Percentiles rank a stretch among this genome's conserved stretches.
Conservation (phyloP, 2,797 vertebrate species). For the Darevskia nairensis region DNA sequence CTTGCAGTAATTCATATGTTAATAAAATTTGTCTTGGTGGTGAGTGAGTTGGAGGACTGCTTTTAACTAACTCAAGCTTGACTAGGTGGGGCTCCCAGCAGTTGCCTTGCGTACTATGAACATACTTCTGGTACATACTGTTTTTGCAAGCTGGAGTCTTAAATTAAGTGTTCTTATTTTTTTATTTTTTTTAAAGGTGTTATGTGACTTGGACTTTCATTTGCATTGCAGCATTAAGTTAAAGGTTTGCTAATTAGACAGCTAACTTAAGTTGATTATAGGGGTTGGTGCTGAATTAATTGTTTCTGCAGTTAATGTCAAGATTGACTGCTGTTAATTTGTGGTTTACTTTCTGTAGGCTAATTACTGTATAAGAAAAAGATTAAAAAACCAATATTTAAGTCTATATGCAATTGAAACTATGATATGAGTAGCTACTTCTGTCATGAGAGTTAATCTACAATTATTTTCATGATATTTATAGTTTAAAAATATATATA, state of each 20-base stretch:
- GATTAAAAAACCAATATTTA: not conserved
- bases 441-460: not conserved
- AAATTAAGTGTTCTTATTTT: slow-evolving; percentile 47
- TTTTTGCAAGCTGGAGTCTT: slow-evolving; percentile 59
- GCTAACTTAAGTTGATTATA: not conserved
- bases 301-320: not conserved
- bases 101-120: slow-evolving; percentile 44
- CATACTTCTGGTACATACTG: slow-evolving; percentile 53
- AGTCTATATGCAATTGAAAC: not conserved
- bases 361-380: not conserved
- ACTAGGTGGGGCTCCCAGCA: slow-evolving; percentile 64
- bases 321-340: not conserved
- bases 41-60: slow-evolving; percentile 52
- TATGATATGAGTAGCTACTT: not conserved
- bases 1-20: slow-evolving; percentile 2
- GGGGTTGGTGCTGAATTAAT: not conserved
- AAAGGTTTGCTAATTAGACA: not conserved
- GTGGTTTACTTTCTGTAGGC: not conserved
- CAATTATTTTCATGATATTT: not conserved
- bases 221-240: slow-evolving; percentile 24
- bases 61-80: slow-evolving; percentile 61
- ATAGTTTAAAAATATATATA: not conserved
- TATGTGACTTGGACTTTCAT: slow-evolving; percentile 27
- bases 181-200: not conserved
- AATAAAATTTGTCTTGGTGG: slow-evolving; percentile 36